phyloP scores from a whole-genome alignment of 2,113 vertebrate species.

The Cyprinodon tularosa region DNA sequence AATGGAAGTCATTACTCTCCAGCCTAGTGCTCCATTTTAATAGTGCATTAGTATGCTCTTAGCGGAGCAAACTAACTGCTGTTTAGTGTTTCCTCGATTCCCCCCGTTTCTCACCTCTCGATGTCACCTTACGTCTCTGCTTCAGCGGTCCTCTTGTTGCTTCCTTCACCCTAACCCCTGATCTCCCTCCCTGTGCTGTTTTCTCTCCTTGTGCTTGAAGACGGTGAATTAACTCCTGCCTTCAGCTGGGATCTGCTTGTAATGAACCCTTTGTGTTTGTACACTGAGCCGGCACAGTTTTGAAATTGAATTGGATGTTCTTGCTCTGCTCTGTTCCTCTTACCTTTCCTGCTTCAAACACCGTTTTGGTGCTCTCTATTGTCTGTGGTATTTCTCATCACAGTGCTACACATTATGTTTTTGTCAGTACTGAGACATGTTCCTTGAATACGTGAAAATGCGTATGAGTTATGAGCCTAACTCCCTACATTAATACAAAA shows the following conservation, averaged over 20 bases:
- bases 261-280: constrained; percentile 80
- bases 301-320: constrained; percentile 77
- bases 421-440: constrained; percentile 17
- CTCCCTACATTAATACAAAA: constrained; percentile 20
- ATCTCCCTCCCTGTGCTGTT: constrained; percentile 6
- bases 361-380: constrained; percentile 49
- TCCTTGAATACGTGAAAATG: constrained; percentile 31
- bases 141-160: constrained; percentile 17
- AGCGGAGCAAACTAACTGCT: constrained; percentile 25
- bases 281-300: constrained; percentile 68
- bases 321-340: constrained; percentile 66
- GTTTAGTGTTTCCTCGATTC: constrained; percentile 16
- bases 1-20: constrained; percentile 62
- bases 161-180: not conserved
- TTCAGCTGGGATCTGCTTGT: constrained; percentile 67
- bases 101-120: not conserved
- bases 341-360: constrained; percentile 56
- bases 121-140: constrained; percentile 35
- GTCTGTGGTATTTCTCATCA: constrained; percentile 36
- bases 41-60: constrained; percentile 58
- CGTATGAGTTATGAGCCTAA: constrained; percentile 24
- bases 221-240: constrained; percentile 66
- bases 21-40: constrained; percentile 35
- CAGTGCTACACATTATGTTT: constrained; percentile 42
- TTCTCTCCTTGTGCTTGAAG: constrained; percentile 47